These are phyloP conservation scores for Poecilia wingei DNA, from an alignment of 2,797 vertebrate species.

Conservation along the genomic window DNA sequence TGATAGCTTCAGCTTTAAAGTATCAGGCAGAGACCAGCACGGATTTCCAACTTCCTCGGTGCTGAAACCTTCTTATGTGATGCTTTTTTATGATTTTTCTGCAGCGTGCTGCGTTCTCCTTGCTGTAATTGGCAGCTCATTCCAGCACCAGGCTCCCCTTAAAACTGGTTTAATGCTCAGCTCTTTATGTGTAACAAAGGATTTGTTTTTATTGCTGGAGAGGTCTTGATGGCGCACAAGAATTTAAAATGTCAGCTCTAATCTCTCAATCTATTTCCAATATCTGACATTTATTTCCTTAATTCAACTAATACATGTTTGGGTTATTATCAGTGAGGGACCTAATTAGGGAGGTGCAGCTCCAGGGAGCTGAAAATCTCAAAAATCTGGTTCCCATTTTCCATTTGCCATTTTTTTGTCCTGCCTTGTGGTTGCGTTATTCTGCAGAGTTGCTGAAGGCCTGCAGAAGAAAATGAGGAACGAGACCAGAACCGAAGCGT, in stretches of 20 bases:
- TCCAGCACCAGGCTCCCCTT: neutral
- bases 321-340: constrained; percentile 1
- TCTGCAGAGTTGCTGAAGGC: constrained; percentile 28
- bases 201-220: constrained; percentile 2
- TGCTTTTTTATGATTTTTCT: neutral
- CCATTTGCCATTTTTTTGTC: neutral
- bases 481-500: constrained; percentile 5
- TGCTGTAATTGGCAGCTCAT: constrained; percentile 9
- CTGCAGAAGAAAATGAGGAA: constrained; percentile 29
- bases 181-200: constrained; percentile 6
- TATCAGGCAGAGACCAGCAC: neutral
- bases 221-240: constrained; percentile 6
- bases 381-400: constrained; percentile 29
- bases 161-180: constrained; percentile 24
- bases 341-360: neutral
- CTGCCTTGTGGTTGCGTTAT: constrained; percentile 34
- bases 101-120: neutral
- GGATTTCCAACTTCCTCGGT: neutral
- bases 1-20: neutral
- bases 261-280: neutral
- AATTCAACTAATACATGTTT: neutral
- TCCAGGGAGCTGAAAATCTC: neutral
- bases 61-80: neutral
- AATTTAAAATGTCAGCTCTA: constrained; percentile 1
- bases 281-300: neutral